Evolutionary conservation across 1,140 invertebrate species (phyloP), one percentile per base, ranked within the genome.

Genomic region (Pollicipes pollicipes): DNA sequence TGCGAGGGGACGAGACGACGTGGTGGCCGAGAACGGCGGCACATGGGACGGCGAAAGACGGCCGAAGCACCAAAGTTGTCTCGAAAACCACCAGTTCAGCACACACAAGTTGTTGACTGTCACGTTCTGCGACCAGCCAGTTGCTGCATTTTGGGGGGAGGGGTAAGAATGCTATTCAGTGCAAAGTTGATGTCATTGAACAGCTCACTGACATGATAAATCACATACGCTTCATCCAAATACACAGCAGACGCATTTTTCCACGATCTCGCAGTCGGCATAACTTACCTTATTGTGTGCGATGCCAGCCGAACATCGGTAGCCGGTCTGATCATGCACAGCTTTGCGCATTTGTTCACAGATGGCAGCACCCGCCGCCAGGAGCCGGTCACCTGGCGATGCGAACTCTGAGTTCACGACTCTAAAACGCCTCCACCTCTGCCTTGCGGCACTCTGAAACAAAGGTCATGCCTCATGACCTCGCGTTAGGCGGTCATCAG

Each of bases 341-440:
- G 88, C 87, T 69, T 83, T 81, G 77, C 94, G 83, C 74, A 98
- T 91, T 81, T 94, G 86, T 78, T 93, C 91, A 1, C 91, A 88
- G 75, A 97, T 87, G 21, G 85, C 76, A 29, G 90, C 92, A 68
- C 89, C 94, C 66, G 90, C 77, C 3, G 89, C 83, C 21, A 95
- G 79, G 76, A 76, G 75, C 35, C 74, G 73, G 16, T 87, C 82
- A n/a, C 97, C 90, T 31, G 86, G 81, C 67, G 86, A 84, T 29
- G 95, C 97, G 24, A 98, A 86, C 80, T 98, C 95, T 69, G 98
- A 80, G 78, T 95, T 98, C 2, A 95, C 95, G 98, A 95, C 83
- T 98, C 96, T n/a, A 87, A 72, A 93, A 96, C 4, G 96, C 96
- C 78, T 93, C 83, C 82, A 95, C 89, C 66, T 95, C 83, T 66